Evolutionary conservation across 2,113 vertebrate genomes (phyloP).

Genomic region (Mormyrus iriodes): DNA sequence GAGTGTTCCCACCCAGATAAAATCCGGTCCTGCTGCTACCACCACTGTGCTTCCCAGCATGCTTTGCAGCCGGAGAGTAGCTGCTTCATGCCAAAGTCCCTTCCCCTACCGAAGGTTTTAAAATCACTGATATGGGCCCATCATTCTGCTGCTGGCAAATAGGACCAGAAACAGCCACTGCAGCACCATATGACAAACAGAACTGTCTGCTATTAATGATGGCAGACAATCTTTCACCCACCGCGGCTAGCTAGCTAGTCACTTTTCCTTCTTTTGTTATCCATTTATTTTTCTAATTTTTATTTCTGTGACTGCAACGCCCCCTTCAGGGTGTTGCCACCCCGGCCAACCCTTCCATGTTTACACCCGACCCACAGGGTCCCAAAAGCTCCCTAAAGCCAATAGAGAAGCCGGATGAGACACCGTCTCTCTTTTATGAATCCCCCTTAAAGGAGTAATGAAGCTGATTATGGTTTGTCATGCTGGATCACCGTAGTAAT

Average conservation of each 20-base stretch:
- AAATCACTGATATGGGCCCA: neutral
- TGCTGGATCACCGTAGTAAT: neutral
- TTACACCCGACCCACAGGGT: neutral
- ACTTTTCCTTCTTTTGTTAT: neutral
- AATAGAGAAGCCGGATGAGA: neutral
- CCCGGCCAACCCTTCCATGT: neutral
- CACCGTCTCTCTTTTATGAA: neutral
- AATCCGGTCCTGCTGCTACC: neutral
- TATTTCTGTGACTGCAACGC: neutral
- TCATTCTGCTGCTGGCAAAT: neutral
- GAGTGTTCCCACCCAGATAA: conserved; percentile 47
- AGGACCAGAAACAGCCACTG: neutral
- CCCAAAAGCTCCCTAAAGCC: neutral
- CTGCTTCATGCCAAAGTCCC: conserved; percentile 43
- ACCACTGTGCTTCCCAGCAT: conserved; percentile 52
- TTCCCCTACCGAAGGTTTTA: neutral
- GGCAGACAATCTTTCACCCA: neutral
- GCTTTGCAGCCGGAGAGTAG: conserved; percentile 57
- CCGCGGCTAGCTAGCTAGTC: neutral
- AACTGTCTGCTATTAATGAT: neutral
- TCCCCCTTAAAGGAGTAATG: neutral
- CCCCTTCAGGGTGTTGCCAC: neutral
- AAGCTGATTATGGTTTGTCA: neutral
- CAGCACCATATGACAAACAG: neutral
- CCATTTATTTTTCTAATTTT: neutral